Base-by-base conservation (phyloP, 2,888 invertebrate genomes). In the Proisotoma minuta region DNA sequence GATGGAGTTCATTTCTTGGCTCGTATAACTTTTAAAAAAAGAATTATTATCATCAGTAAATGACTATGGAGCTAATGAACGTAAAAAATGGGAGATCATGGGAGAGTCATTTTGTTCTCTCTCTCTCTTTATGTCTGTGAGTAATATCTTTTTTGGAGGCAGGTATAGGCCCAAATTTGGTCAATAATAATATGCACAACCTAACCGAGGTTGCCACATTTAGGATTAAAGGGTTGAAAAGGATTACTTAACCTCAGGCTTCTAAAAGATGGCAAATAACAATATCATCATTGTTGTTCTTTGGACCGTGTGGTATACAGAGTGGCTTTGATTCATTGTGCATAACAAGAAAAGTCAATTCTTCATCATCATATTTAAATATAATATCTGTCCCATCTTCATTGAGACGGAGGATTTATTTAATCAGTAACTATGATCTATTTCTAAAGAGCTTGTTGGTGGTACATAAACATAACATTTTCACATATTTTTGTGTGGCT, bases 151-250 rank as follows among this genome's bases (percentile, higher is more conserved):
- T 40, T 57, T 52, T 34, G 34, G 20, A 53, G 59, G 59, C 59
- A 64, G 63, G 62, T 67, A 58, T 57, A 59, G 63, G 66, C 56
- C 71, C 71, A 69, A 71, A 71, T 71, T 71, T 71, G 71, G 71
- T 69, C 66, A 71, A 68, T 69, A 69, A 68, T 71, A 69, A 62
- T 63, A 63, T 60, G 58, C 54, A 60, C 23, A 52, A 26, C 20
- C n/a, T 34, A 34, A 56, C 56, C 53, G 40, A 27, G 27, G 56
- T 56, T 56, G 57, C 60, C 60, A 61, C 29, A 61, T 59, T 54
- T 53, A 57, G 62, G 34, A 54, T 51, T 48, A 57, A 49, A 47
- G 39, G 49, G 51, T 50, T 47, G 5, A 24, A 18, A 49, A 20
- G 51, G 28, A 29, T 40, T 20, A 40, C 56, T 43, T 56, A 56